These are phyloP conservation scores for Bemisia tabaci DNA, from an alignment of 1,140 invertebrate species.

Conservation along the genomic window DNA sequence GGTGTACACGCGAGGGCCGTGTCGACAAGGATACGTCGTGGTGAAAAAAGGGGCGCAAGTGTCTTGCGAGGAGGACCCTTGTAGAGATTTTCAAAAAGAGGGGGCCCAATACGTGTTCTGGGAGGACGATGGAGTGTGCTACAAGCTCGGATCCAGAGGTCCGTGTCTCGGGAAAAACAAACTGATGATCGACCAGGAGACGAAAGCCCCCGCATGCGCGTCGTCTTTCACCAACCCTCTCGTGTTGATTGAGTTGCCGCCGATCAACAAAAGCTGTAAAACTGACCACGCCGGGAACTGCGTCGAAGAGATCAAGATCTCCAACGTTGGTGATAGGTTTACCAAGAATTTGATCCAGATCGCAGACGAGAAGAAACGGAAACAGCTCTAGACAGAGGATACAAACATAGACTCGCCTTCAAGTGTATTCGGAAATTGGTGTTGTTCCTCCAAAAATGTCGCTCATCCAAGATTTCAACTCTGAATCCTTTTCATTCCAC, in stretches of 20 bases:
- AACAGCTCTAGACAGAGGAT: no score
- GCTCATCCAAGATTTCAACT: no score
- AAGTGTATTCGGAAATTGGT: no score
- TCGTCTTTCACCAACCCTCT: conserved; percentile 2
- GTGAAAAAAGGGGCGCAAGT: not conserved
- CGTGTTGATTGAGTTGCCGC: not conserved
- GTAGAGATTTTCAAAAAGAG: not conserved
- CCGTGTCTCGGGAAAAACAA: not conserved
- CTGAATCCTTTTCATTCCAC: no score
- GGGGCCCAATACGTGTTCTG: not conserved
- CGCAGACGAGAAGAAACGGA: not conserved
- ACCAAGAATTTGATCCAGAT: not conserved
- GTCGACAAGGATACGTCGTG: not conserved
- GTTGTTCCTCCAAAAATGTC: no score
- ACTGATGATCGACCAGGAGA: conserved; percentile 2
- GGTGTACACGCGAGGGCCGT: conserved; percentile 2
- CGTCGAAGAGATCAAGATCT: conserved; percentile 1
- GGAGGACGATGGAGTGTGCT: not conserved
- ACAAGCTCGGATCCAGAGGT: conserved; percentile 2
- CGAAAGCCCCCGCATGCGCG: conserved; percentile 1
- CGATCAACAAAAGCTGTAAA: conserved; percentile 1
- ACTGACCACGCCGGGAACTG: conserved; percentile 3
- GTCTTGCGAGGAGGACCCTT: not conserved
- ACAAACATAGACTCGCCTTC: no score
- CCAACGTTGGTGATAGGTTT: not conserved